phyloP scores from a whole-genome alignment of 1,140 invertebrate genomes.

The Yoshiicerus persimilis region DNA sequence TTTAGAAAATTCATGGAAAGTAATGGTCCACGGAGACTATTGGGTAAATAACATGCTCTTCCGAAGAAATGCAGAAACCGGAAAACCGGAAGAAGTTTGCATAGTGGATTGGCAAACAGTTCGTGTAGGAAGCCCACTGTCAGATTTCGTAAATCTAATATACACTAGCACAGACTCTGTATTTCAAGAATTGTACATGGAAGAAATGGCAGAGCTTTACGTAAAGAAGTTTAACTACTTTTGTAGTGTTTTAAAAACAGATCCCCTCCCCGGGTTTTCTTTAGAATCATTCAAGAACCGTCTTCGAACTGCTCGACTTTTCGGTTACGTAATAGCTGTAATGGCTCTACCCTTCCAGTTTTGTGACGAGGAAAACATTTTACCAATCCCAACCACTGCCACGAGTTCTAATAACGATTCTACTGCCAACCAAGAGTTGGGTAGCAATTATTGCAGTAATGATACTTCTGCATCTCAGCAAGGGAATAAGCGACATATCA shows the following conservation, averaged over 20 bases:
- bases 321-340: slow-evolving; percentile 8
- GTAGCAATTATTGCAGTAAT: not conserved
- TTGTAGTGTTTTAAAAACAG: not conserved
- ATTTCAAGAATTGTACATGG: slow-evolving; percentile 40
- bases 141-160: slow-evolving; percentile 28
- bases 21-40: slow-evolving; percentile 63
- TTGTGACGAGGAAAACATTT: not conserved
- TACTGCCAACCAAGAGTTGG: not conserved
- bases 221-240: slow-evolving; percentile 43
- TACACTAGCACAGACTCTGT: slow-evolving; percentile 13
- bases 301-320: slow-evolving; percentile 22
- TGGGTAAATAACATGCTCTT: slow-evolving; percentile 70
- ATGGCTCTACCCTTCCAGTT: not conserved
- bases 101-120: slow-evolving; percentile 32
- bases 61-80: slow-evolving; percentile 54
- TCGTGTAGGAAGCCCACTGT: slow-evolving; percentile 17
- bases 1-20: slow-evolving; percentile 43
- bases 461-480: not conserved
- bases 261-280: slow-evolving; percentile 22
- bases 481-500: not conserved
- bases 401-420: not conserved
- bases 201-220: slow-evolving; percentile 54
- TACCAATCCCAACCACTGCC: not conserved
- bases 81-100: not conserved
- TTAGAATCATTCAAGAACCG: not conserved